phyloP scores from a whole-genome alignment of 2,113 vertebrate genomes.

The Electrona antarctica region DNA sequence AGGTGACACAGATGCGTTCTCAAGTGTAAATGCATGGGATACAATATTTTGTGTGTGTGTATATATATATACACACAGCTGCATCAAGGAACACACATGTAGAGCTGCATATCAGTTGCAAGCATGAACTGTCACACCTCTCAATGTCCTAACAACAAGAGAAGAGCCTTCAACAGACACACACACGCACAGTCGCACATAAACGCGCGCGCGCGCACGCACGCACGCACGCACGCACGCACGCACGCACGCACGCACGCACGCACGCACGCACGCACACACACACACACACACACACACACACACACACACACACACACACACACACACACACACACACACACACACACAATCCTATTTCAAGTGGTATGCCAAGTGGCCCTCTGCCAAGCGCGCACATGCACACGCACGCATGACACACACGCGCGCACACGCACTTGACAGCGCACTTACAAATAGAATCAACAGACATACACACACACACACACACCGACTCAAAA shows the following conservation, averaged over 20 bases:
- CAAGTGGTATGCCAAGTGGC: not conserved
- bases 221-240: no score
- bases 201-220: not conserved
- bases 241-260: not conserved
- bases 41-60: no score
- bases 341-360: no score
- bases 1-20: no score
- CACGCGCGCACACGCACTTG: constrained; percentile 4
- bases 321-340: no score
- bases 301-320: not conserved
- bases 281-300: no score
- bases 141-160: constrained; percentile 7
- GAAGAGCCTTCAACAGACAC: not conserved
- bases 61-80: not conserved
- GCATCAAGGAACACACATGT: not conserved
- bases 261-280: not conserved
- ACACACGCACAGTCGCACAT: not conserved
- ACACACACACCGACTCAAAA: not conserved
- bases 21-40: no score
- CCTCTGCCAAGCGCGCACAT: no score
- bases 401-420: not conserved
- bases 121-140: constrained; percentile 18
- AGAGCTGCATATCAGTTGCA: constrained; percentile 1
- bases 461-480: not conserved
- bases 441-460: not conserved